Conservation (phyloP, 2,797 vertebrate species). For the Danio kyathit region DNA sequence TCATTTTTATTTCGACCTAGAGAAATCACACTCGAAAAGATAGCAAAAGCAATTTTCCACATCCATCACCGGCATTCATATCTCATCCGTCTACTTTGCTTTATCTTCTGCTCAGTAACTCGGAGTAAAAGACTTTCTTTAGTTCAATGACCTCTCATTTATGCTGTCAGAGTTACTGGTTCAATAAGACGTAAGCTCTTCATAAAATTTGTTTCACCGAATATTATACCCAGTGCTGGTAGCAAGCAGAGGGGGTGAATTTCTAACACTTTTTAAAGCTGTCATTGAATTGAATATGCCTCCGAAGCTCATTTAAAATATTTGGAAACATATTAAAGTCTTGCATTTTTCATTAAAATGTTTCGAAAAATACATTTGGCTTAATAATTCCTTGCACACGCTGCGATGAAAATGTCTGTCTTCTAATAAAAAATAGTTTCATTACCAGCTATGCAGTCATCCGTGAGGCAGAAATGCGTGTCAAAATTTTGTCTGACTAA, state of each 20-base stretch:
- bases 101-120: slow-evolving; percentile 37
- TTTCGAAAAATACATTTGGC: neutral
- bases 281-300: slow-evolving; percentile 8
- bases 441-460: neutral
- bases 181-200: slow-evolving; percentile 29
- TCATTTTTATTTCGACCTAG: slow-evolving; percentile 25
- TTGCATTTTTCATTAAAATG: neutral
- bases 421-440: neutral
- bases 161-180: slow-evolving; percentile 31
- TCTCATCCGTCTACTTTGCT: slow-evolving; percentile 40
- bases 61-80: slow-evolving; percentile 37
- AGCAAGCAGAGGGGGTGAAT: neutral
- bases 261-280: neutral
- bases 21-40: slow-evolving; percentile 34
- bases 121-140: slow-evolving; percentile 30
- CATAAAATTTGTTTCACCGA: slow-evolving; percentile 5
- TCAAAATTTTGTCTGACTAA: neutral
- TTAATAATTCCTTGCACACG: neutral
- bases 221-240: neutral
- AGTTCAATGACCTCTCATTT: slow-evolving; percentile 45
- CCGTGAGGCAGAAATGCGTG: slow-evolving; percentile 5
- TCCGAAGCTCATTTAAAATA: neutral
- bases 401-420: slow-evolving; percentile 7
- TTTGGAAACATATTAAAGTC: slow-evolving; percentile 25
- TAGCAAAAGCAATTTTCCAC: slow-evolving; percentile 40